These are phyloP conservation scores for Octonoba sinensis DNA, from an alignment of 2,888 invertebrate species.

Conservation along the genomic window DNA sequence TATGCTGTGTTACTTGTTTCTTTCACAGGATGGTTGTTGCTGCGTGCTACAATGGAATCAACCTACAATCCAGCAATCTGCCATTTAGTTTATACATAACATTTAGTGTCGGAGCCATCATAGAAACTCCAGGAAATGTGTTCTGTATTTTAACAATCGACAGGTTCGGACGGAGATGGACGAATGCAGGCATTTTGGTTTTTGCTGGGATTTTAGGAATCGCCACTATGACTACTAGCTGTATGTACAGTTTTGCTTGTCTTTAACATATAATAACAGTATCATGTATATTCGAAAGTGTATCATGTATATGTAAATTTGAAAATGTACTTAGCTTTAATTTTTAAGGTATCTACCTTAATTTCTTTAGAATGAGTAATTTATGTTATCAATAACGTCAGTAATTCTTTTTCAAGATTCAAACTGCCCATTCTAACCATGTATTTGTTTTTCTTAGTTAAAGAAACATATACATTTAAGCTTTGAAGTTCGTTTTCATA, in stretches of 20 bases:
- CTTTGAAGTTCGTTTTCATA: too few relatives aligned
- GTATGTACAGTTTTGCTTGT: background rate
- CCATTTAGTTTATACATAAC: constrained; percentile 26
- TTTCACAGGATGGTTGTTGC: constrained; percentile 8
- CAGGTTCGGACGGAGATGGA: constrained; percentile 30
- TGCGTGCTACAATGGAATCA: constrained; percentile 22
- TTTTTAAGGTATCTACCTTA: too few relatives aligned
- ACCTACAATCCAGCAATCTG: constrained; percentile 13
- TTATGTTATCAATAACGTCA: too few relatives aligned
- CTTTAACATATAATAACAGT: background rate
- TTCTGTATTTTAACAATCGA: constrained; percentile 5
- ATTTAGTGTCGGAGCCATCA: constrained; percentile 13
- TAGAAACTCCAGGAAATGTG: constrained; percentile 13
- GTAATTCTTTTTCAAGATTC: too few relatives aligned
- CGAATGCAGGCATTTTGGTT: constrained; percentile 3
- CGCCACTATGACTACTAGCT: background rate
- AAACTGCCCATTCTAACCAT: too few relatives aligned
- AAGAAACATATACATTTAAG: too few relatives aligned
- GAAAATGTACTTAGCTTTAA: too few relatives aligned
- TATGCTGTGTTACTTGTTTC: background rate
- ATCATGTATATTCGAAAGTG: too few relatives aligned
- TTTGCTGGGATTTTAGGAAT: constrained; percentile 7
- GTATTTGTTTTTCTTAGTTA: too few relatives aligned
- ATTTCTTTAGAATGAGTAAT: too few relatives aligned
- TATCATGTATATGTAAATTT: too few relatives aligned